Base-by-base conservation (phyloP, 2,113 vertebrate genomes). In the Taxidea taxus region DNA sequence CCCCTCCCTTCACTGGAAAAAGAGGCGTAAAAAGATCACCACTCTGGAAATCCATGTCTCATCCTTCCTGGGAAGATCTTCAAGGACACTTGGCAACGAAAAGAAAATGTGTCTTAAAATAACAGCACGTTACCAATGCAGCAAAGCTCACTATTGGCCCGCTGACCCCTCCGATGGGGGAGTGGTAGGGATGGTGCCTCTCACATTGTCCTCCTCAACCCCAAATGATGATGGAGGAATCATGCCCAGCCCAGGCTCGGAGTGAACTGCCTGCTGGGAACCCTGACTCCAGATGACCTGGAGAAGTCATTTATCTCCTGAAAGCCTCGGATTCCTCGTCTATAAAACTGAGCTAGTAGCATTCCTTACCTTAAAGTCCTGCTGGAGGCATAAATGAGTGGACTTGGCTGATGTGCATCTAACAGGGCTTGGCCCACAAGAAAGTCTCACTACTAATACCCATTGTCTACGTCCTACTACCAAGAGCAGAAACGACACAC, bases 181-280 rank as follows among this genome's bases (percentile, higher is more conserved):
- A 34, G 16, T 5, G 5, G 21, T 3, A 8, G n/a, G 12, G 23
- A 4, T 0, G 12, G 3, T 3, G 3, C 42, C 21, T 47, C 5
- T 6, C 4, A 6, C 23, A 42, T 14, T 0, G 2, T 11, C 1
- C 1, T 9, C n/a, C 4, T 0, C 11, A n/a, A 1, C 39, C 16
- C 29, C 64, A 15, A 29, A n/a, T 14, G 8, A 23, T 1, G 12
- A 27, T 8, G 14, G 14, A 47, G 27, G 2, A 0, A 7, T 1
- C 5, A 3, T 0, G 6, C 25, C 1, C 25, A 44, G 6, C 25
- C 1, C 25, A 44, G 58, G 12, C 7, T 58, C 29, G 15, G n/a
- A 44, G 34, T 4, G 1, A 5, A 37, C 27, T 62, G 10, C 27
- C 9, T 21, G 20, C 42, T 23, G 3, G 27, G 49, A 42, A 8